phyloP scores from a whole-genome alignment of 2,797 vertebrate species.

The Poeciliopsis presidionis region DNA sequence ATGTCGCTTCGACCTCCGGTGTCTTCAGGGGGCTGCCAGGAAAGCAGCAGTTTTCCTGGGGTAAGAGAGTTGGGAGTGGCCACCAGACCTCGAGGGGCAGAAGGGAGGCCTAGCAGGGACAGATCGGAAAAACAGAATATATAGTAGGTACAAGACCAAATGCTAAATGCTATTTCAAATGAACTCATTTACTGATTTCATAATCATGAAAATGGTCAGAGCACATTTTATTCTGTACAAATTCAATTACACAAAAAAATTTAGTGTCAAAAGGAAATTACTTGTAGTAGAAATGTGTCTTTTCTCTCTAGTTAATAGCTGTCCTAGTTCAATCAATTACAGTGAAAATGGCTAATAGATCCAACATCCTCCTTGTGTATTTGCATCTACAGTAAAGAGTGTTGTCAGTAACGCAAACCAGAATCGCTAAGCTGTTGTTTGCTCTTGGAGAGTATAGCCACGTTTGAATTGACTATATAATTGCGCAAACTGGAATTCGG shows the following conservation, averaged over 20 bases:
- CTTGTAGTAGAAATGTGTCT: background rate
- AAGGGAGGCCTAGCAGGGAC: conserved; percentile 84
- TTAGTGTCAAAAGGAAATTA: background rate
- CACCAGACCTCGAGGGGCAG: conserved; percentile 80
- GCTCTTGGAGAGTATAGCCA: background rate
- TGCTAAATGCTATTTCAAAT: background rate
- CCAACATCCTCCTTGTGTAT: background rate
- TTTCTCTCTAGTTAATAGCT: background rate
- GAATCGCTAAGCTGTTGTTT: background rate
- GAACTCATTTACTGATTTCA: background rate
- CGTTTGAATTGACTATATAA: too few species aligned
- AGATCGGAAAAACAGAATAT: background rate
- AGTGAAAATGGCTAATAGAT: background rate
- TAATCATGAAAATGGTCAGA: background rate
- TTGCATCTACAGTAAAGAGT: background rate
- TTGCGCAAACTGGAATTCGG: too few species aligned
- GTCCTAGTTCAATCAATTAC: background rate
- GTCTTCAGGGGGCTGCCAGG: conserved; percentile 86
- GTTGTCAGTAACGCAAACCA: background rate
- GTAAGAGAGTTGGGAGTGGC: conserved; percentile 79
- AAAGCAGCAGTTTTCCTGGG: conserved; percentile 84
- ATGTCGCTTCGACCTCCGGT: conserved; percentile 87
- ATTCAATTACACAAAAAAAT: background rate
- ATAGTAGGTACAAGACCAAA: conserved; percentile 3
- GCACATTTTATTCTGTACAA: background rate